These are phyloP conservation scores for Lasioglossum lativentre DNA, from an alignment of 2,888 invertebrate genomes.

Conservation along the genomic window DNA sequence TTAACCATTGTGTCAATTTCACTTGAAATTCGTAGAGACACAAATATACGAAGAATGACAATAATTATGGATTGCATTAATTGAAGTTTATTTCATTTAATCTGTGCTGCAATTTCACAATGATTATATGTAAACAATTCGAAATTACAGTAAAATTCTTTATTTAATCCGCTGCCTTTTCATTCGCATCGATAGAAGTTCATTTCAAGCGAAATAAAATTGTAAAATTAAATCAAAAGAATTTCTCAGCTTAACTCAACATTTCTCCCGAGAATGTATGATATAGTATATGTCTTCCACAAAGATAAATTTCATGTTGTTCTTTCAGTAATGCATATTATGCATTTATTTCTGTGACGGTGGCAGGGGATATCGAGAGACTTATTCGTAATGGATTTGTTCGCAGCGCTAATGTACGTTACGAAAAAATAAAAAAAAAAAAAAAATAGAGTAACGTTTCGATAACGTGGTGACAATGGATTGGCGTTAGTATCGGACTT, in stretches of 20 bases:
- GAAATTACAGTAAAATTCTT: neutral
- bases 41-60: neutral
- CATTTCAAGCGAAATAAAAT: neutral
- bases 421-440: neutral
- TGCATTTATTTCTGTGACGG: neutral
- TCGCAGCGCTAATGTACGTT: conserved; percentile 29
- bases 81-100: neutral
- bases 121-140: neutral
- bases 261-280: neutral
- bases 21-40: neutral
- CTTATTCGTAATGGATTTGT: conserved; percentile 46
- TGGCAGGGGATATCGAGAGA: conserved; percentile 26
- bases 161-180: neutral
- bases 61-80: neutral
- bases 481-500: conserved; percentile 3
- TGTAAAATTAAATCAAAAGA: neutral
- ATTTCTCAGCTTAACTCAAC: neutral
- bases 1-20: neutral
- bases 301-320: neutral
- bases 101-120: neutral
- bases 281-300: neutral
- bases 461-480: conserved; percentile 10
- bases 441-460: neutral
- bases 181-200: neutral
- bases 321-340: neutral